Evolutionary conservation across 2,113 vertebrate species (phyloP), one percentile per base, ranked within the genome.

Genomic region (Gasterosteus nipponicus): DNA sequence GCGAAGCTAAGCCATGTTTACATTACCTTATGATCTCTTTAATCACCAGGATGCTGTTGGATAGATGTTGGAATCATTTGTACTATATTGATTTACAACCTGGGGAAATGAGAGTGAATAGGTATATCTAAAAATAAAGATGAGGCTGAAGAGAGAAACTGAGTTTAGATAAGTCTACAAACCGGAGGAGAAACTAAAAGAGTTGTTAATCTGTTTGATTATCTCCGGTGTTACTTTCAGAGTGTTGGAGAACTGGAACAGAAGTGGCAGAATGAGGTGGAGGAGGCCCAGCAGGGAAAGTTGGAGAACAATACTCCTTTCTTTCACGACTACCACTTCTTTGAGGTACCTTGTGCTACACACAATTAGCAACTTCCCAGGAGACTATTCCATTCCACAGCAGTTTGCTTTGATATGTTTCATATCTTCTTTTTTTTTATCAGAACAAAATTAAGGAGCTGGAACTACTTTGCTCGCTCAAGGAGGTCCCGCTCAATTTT

Each of bases 391-490:
- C n/a, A 44, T 39, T 22, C 8, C 7, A 46, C 44, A 39, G 9
- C 10, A 5, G 39, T 54, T 59, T 68, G 7, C 44, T 60, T 35
- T 65, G 35, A 61, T 53, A 2, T 68, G 62, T 31, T 64, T 76
- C 22, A 66, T 69, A 79, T 29, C 54, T 85, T 56, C 11, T 63
- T 54, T 53, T 10, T 87, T 79, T 89, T 51, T 76, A 82, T 51
- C 83, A 99, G 98, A 98, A 95, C 93, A 99, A 99, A 95, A 96
- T 98, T 86, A 99, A 99, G 89, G 98, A 99, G 86, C 89, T 99
- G 73, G 98, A 99, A 75, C 95, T 99, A 81, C 94, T 99, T 49
- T 98, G 97, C 81, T 98, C 98, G 1, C 94, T 99, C 92, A 99
- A 99, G 84, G 97, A 99, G 86, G 94, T 99, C 87, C 96, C 90